Evolutionary conservation across 2,113 vertebrate species (phyloP).

Genomic region (Sphyrna mokarran): DNA sequence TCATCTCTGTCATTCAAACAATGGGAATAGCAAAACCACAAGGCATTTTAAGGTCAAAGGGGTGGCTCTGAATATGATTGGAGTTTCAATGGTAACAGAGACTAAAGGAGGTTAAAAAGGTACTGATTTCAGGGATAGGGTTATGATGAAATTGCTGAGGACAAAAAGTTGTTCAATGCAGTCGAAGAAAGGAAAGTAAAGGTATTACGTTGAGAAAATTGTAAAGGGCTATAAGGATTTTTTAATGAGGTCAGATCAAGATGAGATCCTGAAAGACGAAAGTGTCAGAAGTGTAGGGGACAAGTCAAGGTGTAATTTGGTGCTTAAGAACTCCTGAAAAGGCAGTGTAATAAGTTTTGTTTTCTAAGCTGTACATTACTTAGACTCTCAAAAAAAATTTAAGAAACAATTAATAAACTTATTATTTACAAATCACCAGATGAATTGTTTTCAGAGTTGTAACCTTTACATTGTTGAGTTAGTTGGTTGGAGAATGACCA

Average conservation of each 20-base stretch:
- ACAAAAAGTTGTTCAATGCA: background rate
- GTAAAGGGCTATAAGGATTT: background rate
- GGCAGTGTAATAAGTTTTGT: background rate
- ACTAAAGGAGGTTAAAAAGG: background rate
- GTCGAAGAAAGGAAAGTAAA: background rate
- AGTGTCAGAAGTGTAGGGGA: background rate
- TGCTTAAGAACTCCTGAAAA: background rate
- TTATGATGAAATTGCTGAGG: background rate
- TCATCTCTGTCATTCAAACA: background rate
- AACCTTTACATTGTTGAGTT: background rate
- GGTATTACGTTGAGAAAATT: background rate
- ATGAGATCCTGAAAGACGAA: background rate
- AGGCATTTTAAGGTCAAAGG: background rate
- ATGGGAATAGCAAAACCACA: background rate
- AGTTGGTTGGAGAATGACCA: background rate
- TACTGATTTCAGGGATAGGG: background rate
- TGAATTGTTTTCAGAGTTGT: too few relatives aligned
- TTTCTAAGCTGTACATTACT: background rate
- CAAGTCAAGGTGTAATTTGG: background rate
- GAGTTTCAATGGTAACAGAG: background rate
- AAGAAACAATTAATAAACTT: background rate
- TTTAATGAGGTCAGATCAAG: background rate
- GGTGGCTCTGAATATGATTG: background rate
- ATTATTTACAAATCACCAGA: too few relatives aligned
- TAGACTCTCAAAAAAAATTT: background rate